Evolutionary conservation across 2,113 vertebrate species (phyloP).

Genomic region (Python bivittatus): DNA sequence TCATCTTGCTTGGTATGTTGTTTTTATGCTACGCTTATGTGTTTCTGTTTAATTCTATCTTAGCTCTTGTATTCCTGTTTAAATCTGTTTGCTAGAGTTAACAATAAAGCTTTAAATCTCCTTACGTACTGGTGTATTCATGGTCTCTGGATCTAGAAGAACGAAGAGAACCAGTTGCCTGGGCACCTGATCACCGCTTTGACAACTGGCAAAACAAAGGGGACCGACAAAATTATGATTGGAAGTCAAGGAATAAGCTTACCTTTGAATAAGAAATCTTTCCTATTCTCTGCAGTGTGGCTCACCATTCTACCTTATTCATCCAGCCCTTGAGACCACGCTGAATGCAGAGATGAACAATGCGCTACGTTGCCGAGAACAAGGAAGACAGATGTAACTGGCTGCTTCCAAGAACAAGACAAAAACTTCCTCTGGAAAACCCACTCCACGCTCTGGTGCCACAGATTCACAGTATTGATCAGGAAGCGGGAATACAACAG

Average conservation of each 20-base stretch:
- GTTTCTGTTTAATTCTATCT: no score
- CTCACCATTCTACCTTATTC: conserved; percentile 73
- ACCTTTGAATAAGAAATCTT: conserved; percentile 73
- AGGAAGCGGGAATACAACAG: conserved; percentile 18
- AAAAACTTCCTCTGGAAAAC: conserved; percentile 21
- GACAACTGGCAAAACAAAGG: no score
- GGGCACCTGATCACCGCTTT: no score
- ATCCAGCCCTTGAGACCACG: conserved; percentile 44
- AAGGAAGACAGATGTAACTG: not conserved
- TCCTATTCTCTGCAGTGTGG: conserved; percentile 67
- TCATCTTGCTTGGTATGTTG: no score
- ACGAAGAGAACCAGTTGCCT: no score
- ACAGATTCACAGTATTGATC: conserved; percentile 22
- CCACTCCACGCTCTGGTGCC: not conserved
- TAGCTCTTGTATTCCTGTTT: no score
- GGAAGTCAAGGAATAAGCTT: conserved; percentile 60
- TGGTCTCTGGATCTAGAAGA: no score
- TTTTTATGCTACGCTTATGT: no score
- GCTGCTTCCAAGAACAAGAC: not conserved
- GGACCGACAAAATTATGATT: not conserved
- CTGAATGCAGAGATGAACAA: conserved; percentile 53
- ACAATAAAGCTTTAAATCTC: no score
- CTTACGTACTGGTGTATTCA: no score
- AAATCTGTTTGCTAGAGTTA: no score
- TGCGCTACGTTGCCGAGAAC: not conserved